phyloP scores from a whole-genome alignment of 2,797 vertebrate species.

The Sphaeramia orbicularis region DNA sequence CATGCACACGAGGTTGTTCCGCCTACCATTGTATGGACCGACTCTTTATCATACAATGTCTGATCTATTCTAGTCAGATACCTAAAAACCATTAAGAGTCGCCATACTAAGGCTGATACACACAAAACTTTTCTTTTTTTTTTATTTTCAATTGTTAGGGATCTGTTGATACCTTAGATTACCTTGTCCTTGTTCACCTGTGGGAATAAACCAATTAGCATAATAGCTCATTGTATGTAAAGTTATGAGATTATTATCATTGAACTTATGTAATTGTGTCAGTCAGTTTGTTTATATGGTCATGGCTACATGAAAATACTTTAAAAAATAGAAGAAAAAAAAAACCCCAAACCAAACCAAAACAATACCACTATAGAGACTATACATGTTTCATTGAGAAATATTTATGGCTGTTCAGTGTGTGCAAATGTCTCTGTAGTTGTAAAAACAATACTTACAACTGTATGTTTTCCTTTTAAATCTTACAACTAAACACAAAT shows the following conservation, averaged over 20 bases:
- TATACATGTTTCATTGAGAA: no score
- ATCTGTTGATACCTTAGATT: no score
- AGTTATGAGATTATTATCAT: no score
- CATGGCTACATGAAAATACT: no score
- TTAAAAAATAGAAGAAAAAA: no score
- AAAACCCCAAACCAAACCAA: no score
- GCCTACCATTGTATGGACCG: conserved; percentile 48
- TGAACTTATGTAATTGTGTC: no score
- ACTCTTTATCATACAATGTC: conserved; percentile 33
- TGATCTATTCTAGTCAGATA: conserved; percentile 37
- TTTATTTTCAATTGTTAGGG: not conserved
- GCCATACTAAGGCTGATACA: not conserved
- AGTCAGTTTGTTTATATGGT: no score
- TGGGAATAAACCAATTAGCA: no score
- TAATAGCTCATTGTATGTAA: no score
- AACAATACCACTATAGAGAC: no score
- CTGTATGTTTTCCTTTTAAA: conserved; percentile 35
- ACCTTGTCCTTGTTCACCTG: no score
- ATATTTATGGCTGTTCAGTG: not conserved
- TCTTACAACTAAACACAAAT: conserved; percentile 40
- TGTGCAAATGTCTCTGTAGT: conserved; percentile 60
- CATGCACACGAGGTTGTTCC: conserved; percentile 36
- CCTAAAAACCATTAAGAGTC: conserved; percentile 19
- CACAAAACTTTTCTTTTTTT: not conserved
- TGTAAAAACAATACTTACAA: conserved; percentile 42